Base-by-base conservation (phyloP, 2,113 vertebrate species). In the Gobiocypris rarus region DNA sequence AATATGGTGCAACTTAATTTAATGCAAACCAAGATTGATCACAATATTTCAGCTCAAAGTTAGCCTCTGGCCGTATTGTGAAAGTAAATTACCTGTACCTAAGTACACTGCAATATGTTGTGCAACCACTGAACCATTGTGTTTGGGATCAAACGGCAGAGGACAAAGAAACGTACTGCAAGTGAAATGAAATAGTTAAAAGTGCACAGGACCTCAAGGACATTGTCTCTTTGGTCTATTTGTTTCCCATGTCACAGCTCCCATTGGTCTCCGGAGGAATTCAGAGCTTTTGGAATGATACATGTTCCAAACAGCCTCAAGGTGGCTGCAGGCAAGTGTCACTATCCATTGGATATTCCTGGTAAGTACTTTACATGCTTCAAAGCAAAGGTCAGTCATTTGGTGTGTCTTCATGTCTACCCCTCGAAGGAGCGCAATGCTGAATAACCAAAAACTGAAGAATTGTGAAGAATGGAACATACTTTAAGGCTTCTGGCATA, bases 321-420 rank as follows among this genome's bases (percentile, higher is more conserved):
- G 92, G 90, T 70, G 54, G 91, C 93, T 89, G 77, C 88, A 91
- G 93, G 94, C 93, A 85, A 90, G 90, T 92, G 91, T 91, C 93
- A 92, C 91, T 90, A 92, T 92, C 90, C 92, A 92, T 92, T 87
- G 91, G 88, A 91, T 89, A 89, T 89, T 90, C 89, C 86, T 41
- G 83, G 85, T 90, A 92, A 91, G 85, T 83, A 86, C 85, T 85
- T 88, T 88, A 85, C 90, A 90, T 87, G 86, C 88, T 94, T 92
- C 90, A 92, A 92, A 91, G 92, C 90, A 93, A 93, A 85, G 85
- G 91, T 89, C 89, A 89, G 77, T 41, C 54, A 88, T 87, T 82
- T 59, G 78, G 79, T 84, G 87, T 86, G 84, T 87, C 90, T 92
- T 90, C 84, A 28, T 75, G 24, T 75, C 45, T 75, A 81, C n/a